Evolutionary conservation across 2,888 invertebrate genomes (phyloP).

Genomic region (Drosophila pseudotakahashii): DNA sequence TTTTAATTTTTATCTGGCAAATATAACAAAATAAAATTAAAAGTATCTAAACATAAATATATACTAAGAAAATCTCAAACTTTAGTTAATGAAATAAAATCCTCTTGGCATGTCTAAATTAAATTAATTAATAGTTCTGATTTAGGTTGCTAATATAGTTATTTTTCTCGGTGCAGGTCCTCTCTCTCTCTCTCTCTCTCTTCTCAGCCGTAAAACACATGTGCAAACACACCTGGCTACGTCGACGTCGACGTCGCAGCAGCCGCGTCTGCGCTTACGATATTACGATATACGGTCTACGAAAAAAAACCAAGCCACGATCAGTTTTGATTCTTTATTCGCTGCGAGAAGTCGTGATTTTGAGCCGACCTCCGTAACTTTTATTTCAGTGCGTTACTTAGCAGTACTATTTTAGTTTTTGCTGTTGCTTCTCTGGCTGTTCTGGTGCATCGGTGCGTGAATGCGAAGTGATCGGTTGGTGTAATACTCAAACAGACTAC

Average conservation of each 20-base stretch:
- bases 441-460: constrained; percentile 48
- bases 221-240: constrained; percentile 20
- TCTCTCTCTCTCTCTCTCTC: not conserved
- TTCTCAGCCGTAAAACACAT: constrained; percentile 3
- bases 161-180: not conserved
- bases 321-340: constrained; percentile 59
- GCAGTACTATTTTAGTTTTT: constrained; percentile 22
- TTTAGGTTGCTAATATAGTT: too few species aligned
- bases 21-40: too few species aligned
- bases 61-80: too few species aligned
- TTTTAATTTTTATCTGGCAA: too few species aligned
- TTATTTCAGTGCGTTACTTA: constrained; percentile 8
- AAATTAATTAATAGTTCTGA: too few species aligned
- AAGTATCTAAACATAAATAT: too few species aligned
- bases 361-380: not conserved
- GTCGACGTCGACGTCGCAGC: constrained; percentile 11
- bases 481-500: constrained; percentile 39
- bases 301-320: constrained; percentile 54
- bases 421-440: constrained; percentile 23
- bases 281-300: constrained; percentile 27
- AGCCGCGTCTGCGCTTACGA: constrained; percentile 28
- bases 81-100: too few species aligned
- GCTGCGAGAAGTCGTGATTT: constrained; percentile 65
- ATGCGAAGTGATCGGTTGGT: constrained; percentile 41
- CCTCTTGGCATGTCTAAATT: too few species aligned